Evolutionary conservation across 92 coral and sea anemone species (phyloP), one percentile per base, ranked within the genome.

Genomic region (Zoanthus gigantus): DNA sequence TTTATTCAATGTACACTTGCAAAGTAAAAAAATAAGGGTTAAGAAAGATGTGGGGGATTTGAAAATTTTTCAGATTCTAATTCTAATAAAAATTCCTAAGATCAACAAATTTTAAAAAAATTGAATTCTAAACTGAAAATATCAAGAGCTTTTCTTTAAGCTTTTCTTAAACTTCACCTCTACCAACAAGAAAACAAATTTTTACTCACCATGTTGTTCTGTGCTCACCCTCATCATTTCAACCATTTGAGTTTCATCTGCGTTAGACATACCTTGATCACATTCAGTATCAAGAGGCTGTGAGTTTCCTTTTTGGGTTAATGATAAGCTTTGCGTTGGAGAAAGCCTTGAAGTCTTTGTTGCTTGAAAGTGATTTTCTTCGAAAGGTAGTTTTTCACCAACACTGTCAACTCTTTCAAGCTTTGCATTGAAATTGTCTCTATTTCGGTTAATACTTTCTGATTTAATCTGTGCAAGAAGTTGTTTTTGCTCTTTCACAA

Each of bases 401-500:
- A 2, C 31, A 81, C 66, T 81, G 47, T 81, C 85, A 23, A 65
- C 42, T 11, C 29, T 81, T 81, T 81, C 75, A 31, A 23, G 44
- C 42, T 81, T 63, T 11, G 74, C 23, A 28, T 13, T 37, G 5
- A n/a, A 15, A 28, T 45, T 81, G 45, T 81, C 75, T 63, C 45
- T 81, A 42, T 81, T 67, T 46, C 23, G 74, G 15, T 44, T 31
- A 46, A 5, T 18, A 17, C 30, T 18, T 10, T 13, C 85, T 65
- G 74, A 81, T 58, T 81, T 52, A 18, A 81, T 46, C 29, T 81
- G 61, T 18, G 85, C 85, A 57, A 81, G 17, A 52, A 66, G 66
- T 46, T 65, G 4, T 45, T 66, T 42, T 66, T 81, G 85, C 37
- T 81, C 63, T 28, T 81, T 81, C 2, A 66, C 16, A 46, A 81